Evolutionary conservation across 1,140 invertebrate genomes (phyloP).

Genomic region (Sycobia sp.): DNA sequence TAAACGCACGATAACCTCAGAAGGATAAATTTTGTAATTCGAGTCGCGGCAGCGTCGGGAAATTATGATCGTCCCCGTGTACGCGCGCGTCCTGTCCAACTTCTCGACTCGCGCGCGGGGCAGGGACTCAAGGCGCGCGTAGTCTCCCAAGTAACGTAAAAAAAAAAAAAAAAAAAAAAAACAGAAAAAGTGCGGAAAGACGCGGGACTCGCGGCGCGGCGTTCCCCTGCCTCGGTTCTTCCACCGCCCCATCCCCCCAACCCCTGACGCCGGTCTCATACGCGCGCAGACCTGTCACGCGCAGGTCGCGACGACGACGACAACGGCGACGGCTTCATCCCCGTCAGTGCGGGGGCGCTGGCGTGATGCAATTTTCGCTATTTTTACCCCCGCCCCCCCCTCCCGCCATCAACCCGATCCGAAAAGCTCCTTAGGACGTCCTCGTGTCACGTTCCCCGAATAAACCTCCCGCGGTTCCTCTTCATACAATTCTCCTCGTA

Average conservation of each 20-base stretch:
- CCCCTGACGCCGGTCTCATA: slow-evolving; percentile 31
- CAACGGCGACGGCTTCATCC: slow-evolving; percentile 52
- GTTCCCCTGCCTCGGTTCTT: no score
- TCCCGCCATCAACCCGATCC: no score
- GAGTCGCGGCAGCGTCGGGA: slow-evolving; percentile 3
- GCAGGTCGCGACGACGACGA: slow-evolving; percentile 54
- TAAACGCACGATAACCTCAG: slow-evolving; percentile 7
- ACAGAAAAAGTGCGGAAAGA: no score
- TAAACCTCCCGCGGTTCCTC: slow-evolving; percentile 42
- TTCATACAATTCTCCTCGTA: no score
- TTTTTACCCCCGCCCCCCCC: no score
- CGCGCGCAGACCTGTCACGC: slow-evolving; percentile 53
- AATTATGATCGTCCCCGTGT: slow-evolving; percentile 31
- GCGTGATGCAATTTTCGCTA: slow-evolving; percentile 60
- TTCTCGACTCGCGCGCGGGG: neutral
- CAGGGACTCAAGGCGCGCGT: no score
- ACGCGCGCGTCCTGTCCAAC: neutral
- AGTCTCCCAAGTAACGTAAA: no score
- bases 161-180: no score
- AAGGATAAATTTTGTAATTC: slow-evolving; percentile 25
- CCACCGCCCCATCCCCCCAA: no score
- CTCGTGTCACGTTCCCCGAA: slow-evolving; percentile 59
- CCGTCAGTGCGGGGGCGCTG: slow-evolving; percentile 32
- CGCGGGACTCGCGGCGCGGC: no score
- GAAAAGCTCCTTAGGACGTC: slow-evolving; percentile 57